Evolutionary conservation across 64 coral and sea anemone species (phyloP).

Genomic region (Astreopora myriophthalma): DNA sequence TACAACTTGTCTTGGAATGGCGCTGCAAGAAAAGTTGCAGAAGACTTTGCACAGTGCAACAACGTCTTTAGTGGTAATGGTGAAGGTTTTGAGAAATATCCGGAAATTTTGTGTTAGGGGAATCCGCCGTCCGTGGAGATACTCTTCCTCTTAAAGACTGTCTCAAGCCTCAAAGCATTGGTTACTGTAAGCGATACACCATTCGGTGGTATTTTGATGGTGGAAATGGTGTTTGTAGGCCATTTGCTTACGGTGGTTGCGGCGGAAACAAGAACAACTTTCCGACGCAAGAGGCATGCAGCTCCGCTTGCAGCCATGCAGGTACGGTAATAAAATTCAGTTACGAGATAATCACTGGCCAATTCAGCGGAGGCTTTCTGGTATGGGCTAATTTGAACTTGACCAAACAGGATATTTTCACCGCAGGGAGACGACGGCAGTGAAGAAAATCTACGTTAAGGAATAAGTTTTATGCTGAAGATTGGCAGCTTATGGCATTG

Average conservation of each 20-base stretch:
- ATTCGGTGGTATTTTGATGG: constrained; percentile 79
- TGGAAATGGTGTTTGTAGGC: constrained; percentile 24
- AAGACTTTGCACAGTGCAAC: too few relatives aligned
- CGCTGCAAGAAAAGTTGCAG: too few relatives aligned
- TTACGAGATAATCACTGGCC: too few relatives aligned
- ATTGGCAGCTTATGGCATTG: too few relatives aligned
- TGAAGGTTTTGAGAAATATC: neutral
- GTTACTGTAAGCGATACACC: constrained; percentile 55
- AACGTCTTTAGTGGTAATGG: neutral
- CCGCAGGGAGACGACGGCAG: too few relatives aligned
- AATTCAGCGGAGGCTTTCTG: too few relatives aligned
- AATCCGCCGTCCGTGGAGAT: neutral
- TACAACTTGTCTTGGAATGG: too few relatives aligned
- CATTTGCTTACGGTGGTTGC: constrained; percentile 84
- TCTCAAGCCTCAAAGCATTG: constrained; percentile 27
- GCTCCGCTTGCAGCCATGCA: constrained; percentile 54
- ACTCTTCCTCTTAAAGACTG: constrained; percentile 41
- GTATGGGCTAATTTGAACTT: too few relatives aligned
- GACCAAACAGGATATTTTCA: too few relatives aligned
- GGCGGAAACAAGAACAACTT: constrained; percentile 87
- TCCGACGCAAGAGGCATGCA: constrained; percentile 46
- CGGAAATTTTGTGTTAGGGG: neutral
- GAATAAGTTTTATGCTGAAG: too few relatives aligned
- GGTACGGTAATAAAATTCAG: constrained; percentile 10
- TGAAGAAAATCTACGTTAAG: too few relatives aligned